A percentile compares a stretch with the other conserved stretches of the same genome.
Evolutionary conservation across 2,113 vertebrate species (phyloP).

Genomic region (Hippolais icterina): DNA sequence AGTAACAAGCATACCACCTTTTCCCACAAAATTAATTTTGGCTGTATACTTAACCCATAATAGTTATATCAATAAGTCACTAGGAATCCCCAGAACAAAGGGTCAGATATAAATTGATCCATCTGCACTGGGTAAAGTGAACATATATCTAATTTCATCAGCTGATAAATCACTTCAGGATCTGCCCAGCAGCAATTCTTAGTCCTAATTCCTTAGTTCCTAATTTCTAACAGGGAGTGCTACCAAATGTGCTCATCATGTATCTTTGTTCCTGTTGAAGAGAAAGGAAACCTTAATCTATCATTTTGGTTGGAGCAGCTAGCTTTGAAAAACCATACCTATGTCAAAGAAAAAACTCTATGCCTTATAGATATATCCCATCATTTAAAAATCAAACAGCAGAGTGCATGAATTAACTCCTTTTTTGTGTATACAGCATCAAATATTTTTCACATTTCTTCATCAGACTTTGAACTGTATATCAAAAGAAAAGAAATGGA

Average conservation of each 20-base stretch:
- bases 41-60: background rate
- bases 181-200: background rate
- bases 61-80: background rate
- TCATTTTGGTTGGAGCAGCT: background rate
- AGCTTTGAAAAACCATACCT: background rate
- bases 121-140: background rate
- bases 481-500: background rate
- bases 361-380: background rate
- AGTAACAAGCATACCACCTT: background rate
- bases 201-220: background rate
- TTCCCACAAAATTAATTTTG: background rate
- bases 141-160: background rate
- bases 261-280: background rate
- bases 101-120: background rate
- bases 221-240: background rate
- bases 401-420: background rate
- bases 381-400: background rate
- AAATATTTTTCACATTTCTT: background rate
- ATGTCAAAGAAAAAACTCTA: background rate
- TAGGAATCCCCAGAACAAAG: background rate
- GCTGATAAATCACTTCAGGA: background rate
- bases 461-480: background rate
- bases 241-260: background rate
- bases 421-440: background rate
- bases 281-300: background rate